Evolutionary conservation across 2,888 invertebrate species (phyloP), one percentile per base, ranked within the genome.

Genomic region (Acleris cristana): DNA sequence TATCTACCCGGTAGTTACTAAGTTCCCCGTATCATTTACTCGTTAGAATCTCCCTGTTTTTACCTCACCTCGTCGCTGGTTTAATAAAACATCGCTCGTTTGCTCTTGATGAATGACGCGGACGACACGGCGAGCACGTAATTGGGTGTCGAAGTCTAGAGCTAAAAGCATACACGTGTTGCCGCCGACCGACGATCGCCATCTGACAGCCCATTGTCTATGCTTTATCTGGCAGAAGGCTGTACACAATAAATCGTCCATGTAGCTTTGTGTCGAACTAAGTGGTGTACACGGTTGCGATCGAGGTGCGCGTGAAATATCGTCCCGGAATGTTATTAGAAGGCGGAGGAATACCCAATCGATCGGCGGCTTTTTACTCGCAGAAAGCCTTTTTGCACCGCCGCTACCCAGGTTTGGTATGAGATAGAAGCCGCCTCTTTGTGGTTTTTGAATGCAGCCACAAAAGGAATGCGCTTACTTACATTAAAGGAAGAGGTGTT

Each of bases 131-230:
- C 79, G 74, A 77, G 78, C 79, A 80, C 83, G 87, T 91, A 91
- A 92, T 91, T 90, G 89, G 89, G 86, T 88, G 89, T 88, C 88
- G 87, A 88, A 88, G 89, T 84, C 85, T 86, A 79, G 79, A 74
- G 83, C 86, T 91, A 89, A 91, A 89, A 91, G 92, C 92, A 90
- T 89, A 91, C 90, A 90, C 91, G 82, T 91, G 92, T 90, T 77
- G 75, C 75, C 70, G 72, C 73, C 80, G 84, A 83, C 82, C 81
- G 73, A 72, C 80, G 84, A 83, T 82, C 80, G 80, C 81, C 81
- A 86, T 87, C 86, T 80, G 87, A 87, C 88, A 85, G 84, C 76
- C 88, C 82, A 90, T 91, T 92, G 92, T 91, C 90, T 89, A 84
- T 79, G 80, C 83, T 84, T 88, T 89, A 90, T 90, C 90, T 82